Percentiles rank a stretch among this genome's conserved stretches.
These are phyloP conservation scores for Axis porcinus DNA, from an alignment of 2,113 vertebrate species.

Conservation along the genomic window DNA sequence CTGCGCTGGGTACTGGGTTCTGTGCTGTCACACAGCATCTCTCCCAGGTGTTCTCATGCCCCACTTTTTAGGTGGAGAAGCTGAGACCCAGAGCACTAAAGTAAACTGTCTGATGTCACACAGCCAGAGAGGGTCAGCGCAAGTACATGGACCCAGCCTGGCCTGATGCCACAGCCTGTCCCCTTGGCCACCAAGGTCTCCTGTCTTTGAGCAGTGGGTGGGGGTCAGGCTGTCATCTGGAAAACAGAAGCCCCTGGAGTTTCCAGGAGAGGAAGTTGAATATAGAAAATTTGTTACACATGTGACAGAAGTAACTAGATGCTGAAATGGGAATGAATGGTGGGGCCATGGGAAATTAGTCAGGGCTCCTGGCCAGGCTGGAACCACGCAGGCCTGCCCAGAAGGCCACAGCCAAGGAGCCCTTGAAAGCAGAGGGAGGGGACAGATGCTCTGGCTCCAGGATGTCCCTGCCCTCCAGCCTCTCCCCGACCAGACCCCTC, in stretches of 20 bases:
- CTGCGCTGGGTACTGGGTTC: neutral
- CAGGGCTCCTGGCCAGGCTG: neutral
- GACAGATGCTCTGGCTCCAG: neutral
- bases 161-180: neutral
- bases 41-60: neutral
- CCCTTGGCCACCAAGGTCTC: neutral
- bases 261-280: neutral
- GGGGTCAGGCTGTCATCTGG: neutral
- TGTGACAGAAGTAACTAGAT: neutral
- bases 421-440: neutral
- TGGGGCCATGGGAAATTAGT: neutral
- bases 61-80: neutral
- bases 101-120: neutral
- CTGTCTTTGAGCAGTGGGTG: neutral
- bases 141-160: neutral
- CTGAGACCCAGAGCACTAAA: neutral
- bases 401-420: neutral
- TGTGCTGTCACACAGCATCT: neutral
- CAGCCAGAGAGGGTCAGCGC: neutral
- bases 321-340: neutral
- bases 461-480: accelerated
- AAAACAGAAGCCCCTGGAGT: neutral
- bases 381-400: neutral
- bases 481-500: no score
- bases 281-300: neutral